A percentile compares a stretch with the other conserved stretches of the same genome.
Evolutionary conservation across 1,140 invertebrate genomes (phyloP).

Genomic region (Drosophila mayri): DNA sequence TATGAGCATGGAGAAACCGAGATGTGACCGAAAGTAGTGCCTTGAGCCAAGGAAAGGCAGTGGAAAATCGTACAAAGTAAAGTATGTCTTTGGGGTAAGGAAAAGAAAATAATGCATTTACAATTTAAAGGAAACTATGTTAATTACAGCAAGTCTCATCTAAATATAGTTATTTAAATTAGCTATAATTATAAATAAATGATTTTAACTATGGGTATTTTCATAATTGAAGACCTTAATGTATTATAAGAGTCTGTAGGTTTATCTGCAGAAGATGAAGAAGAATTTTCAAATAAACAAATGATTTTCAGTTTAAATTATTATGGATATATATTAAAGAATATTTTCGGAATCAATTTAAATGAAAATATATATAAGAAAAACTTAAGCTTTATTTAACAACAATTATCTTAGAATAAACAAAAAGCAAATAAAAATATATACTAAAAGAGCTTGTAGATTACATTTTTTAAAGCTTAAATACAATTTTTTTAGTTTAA

Average conservation of each 20-base stretch:
- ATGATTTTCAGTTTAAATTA: too few relatives aligned
- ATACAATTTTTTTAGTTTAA: too few relatives aligned
- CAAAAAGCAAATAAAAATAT: too few relatives aligned
- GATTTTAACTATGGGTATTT: not conserved
- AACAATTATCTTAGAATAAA: not conserved
- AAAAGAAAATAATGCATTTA: not conserved
- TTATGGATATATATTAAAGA: not conserved
- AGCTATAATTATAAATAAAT: not conserved
- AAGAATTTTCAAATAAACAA: not conserved
- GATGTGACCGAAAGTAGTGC: slow-evolving; percentile 17
- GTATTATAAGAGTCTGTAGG: too few relatives aligned
- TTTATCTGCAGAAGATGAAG: fast-evolving
- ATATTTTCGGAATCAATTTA: not conserved
- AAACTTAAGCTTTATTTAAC: not conserved
- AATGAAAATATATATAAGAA: not conserved
- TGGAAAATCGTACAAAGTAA: too few relatives aligned
- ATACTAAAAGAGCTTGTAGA: not conserved
- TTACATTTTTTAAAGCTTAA: too few relatives aligned
- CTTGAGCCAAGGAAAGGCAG: not conserved
- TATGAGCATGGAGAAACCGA: slow-evolving; percentile 10
- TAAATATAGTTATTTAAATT: not conserved
- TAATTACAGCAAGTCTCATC: not conserved
- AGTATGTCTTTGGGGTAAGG: slow-evolving; percentile 2
- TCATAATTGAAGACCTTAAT: not conserved
- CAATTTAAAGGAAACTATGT: not conserved